Conservation (phyloP, 1,140 invertebrate species). For the Leucophenga varia region DNA sequence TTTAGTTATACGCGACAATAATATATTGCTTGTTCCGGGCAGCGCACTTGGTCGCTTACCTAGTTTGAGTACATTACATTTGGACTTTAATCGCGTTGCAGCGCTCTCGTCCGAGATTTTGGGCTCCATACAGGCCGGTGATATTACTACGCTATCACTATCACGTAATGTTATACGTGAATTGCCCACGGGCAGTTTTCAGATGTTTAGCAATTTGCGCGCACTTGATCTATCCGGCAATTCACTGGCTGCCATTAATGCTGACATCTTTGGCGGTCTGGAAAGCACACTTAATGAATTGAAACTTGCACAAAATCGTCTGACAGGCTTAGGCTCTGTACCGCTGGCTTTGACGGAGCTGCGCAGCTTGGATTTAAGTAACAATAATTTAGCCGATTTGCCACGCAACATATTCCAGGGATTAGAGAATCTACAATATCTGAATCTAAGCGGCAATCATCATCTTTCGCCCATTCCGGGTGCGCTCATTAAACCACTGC, state of each 20-base stretch:
- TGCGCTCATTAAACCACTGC: constrained; percentile 63
- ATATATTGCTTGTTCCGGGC: constrained; percentile 79
- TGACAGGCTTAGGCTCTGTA: constrained; percentile 66
- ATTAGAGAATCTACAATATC: constrained; percentile 67
- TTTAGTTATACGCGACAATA: constrained; percentile 83
- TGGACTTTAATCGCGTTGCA: constrained; percentile 86
- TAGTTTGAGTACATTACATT: constrained; percentile 70
- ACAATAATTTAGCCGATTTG: constrained; percentile 74
- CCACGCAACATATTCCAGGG: constrained; percentile 68
- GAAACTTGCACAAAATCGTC: constrained; percentile 74
- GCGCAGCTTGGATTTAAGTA: constrained; percentile 73
- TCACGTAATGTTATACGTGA: constrained; percentile 85
- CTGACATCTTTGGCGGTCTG: constrained; percentile 73
- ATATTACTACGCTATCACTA: constrained; percentile 61
- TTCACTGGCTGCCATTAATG: constrained; percentile 69
- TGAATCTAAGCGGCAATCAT: constrained; percentile 78
- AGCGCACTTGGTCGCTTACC: constrained; percentile 74
- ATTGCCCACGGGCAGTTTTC: constrained; percentile 76
- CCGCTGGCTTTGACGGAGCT: constrained; percentile 68
- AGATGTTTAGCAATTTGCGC: constrained; percentile 73
- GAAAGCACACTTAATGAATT: constrained; percentile 72
- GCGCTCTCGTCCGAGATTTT: constrained; percentile 80
- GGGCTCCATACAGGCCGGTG: constrained; percentile 60
- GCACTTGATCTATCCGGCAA: constrained; percentile 78
- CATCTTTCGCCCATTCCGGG: constrained; percentile 65